Conservation (phyloP, 2,888 invertebrate genomes). For the Chloromyia formosa region DNA sequence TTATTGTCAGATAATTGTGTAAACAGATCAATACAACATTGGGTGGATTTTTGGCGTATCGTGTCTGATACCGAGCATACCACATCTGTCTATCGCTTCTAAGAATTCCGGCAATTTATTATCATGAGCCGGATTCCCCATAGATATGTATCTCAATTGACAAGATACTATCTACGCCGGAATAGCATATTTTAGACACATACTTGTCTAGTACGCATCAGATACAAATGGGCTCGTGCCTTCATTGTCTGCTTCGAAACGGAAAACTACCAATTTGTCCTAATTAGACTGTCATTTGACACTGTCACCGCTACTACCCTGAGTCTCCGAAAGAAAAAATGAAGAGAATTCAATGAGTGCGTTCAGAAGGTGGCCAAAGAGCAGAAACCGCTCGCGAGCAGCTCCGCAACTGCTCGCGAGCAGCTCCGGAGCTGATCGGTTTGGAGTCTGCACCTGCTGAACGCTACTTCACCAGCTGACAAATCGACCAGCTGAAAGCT, state of each 20-base stretch:
- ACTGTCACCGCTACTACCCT: background rate
- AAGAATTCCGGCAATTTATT: background rate
- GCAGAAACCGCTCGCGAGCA: no score
- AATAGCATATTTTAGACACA: no score
- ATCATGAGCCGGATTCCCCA: background rate
- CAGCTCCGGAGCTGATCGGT: no score
- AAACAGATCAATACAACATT: background rate
- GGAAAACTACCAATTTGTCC: slow-evolving; percentile 37
- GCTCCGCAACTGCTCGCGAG: no score
- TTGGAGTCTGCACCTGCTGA: no score
- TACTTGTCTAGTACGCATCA: background rate
- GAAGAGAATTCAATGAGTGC: slow-evolving; percentile 18
- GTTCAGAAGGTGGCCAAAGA: no score
- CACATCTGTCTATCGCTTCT: background rate
- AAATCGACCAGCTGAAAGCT: no score
- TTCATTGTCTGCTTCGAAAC: slow-evolving; percentile 3
- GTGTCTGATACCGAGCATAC: background rate
- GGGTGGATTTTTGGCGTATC: background rate
- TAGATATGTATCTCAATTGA: no score
- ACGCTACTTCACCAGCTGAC: no score
- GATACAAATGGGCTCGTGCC: background rate
- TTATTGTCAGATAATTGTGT: slow-evolving; percentile 1
- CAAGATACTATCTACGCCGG: no score
- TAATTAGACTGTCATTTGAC: slow-evolving; percentile 36
- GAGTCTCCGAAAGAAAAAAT: background rate